Evolutionary conservation across 1,140 invertebrate species (phyloP).

Genomic region (Drosophila subpulchrella): DNA sequence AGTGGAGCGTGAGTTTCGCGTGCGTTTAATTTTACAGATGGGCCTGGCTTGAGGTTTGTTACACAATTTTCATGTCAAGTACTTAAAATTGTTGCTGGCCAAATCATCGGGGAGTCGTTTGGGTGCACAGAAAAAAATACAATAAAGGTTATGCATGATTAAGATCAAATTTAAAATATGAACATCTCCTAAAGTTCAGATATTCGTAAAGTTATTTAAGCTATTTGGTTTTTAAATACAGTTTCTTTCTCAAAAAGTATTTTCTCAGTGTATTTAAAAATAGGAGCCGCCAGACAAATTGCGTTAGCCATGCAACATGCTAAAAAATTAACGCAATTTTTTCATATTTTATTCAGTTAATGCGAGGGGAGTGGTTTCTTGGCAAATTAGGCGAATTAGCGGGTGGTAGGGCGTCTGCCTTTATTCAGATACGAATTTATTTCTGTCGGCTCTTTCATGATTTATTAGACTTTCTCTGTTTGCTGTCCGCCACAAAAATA

Average conservation of each 20-base stretch:
- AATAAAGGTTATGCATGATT: no score
- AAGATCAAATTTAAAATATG: no score
- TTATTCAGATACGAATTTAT: constrained; percentile 18
- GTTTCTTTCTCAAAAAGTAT: not conserved
- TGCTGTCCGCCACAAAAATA: not conserved
- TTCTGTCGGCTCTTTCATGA: constrained; percentile 19
- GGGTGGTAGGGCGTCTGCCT: constrained; percentile 4
- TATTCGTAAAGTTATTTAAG: not conserved
- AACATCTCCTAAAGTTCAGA: not conserved
- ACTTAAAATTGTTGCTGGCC: constrained; percentile 58
- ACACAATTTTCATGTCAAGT: constrained; percentile 72
- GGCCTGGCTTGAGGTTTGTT: constrained; percentile 49
- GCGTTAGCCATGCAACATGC: constrained; percentile 53
- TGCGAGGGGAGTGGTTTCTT: constrained; percentile 21
- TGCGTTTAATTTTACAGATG: constrained; percentile 67
- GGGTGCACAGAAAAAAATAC: not conserved
- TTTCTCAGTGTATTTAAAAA: constrained; percentile 8
- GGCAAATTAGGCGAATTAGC: constrained; percentile 42
- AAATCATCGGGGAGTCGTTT: constrained; percentile 59
- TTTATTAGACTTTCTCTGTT: constrained; percentile 16
- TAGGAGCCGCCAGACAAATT: constrained; percentile 24
- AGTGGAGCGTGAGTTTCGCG: constrained; percentile 56
- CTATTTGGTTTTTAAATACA: not conserved
- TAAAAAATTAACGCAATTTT: constrained; percentile 77
- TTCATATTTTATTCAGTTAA: constrained; percentile 48